Evolutionary conservation across 2,113 vertebrate genomes (phyloP).

Genomic region (Columbina picui): DNA sequence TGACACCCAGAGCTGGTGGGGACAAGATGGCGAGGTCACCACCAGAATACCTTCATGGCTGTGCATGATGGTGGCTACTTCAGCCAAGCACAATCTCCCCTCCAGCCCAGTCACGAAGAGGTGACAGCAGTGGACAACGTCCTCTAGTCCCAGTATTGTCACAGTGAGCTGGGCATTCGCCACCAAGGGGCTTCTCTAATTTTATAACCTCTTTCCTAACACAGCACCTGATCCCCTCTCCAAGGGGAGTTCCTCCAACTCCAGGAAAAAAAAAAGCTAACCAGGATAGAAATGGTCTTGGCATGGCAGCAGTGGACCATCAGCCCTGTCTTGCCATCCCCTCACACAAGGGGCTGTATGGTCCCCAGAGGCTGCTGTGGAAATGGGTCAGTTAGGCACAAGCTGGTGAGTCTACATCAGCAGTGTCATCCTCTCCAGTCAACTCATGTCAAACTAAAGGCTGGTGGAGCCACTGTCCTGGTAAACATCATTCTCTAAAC

Average conservation of each 20-base stretch:
- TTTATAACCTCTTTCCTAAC: not conserved
- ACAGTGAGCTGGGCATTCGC: not conserved
- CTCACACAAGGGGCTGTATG: not conserved
- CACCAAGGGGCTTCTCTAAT: not conserved
- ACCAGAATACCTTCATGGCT: not conserved
- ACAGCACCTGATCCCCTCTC: not conserved
- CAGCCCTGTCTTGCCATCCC: not conserved
- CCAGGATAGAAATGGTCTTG: not conserved
- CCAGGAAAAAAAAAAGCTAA: not conserved
- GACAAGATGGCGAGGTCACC: fast-evolving
- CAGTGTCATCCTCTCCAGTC: not conserved
- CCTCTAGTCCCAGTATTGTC: not conserved
- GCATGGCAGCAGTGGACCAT: not conserved
- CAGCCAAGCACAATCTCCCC: not conserved
- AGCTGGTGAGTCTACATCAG: not conserved
- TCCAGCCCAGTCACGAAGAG: not conserved
- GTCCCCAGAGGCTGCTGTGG: not conserved
- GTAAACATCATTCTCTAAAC: not conserved
- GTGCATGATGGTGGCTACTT: not conserved
- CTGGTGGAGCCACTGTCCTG: not conserved
- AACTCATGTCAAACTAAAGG: not conserved
- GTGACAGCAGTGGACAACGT: not conserved
- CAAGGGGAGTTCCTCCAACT: not conserved
- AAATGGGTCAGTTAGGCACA: not conserved
- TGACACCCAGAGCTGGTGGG: not conserved